These are phyloP conservation scores for Lottia scabra DNA, from an alignment of 2,888 invertebrate genomes.

Conservation along the genomic window DNA sequence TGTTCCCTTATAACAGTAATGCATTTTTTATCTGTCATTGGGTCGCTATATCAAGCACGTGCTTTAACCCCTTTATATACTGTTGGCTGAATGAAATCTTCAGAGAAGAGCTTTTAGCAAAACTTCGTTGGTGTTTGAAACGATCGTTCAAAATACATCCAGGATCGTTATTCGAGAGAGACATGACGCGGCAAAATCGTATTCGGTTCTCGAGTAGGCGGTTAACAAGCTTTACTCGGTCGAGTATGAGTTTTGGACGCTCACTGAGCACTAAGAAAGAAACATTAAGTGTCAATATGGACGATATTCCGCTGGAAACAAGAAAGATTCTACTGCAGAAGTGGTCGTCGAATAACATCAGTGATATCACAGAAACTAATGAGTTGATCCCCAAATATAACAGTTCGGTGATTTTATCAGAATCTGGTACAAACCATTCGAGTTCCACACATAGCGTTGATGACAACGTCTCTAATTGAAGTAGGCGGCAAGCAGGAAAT, in stretches of 20 bases:
- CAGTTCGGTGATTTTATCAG: not conserved
- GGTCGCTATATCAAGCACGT: constrained; percentile 71
- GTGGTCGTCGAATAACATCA: not conserved
- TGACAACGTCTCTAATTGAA: not conserved
- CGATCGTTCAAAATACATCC: constrained; percentile 14
- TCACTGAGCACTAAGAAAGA: not conserved
- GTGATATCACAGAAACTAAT: not conserved
- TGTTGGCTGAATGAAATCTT: constrained; percentile 71
- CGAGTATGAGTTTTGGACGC: not conserved
- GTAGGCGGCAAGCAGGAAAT: no score
- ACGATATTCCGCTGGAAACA: not conserved
- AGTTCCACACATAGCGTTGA: not conserved
- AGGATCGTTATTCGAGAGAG: not conserved
- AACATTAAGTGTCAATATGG: not conserved
- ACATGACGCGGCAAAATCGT: not conserved
- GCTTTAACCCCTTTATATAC: constrained; percentile 72
- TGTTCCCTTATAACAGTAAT: constrained; percentile 64
- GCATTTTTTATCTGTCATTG: constrained; percentile 70
- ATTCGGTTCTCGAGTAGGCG: not conserved
- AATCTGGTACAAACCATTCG: not conserved
- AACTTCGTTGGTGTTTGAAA: constrained; percentile 57
- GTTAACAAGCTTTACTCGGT: not conserved
- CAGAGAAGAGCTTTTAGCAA: constrained; percentile 61
- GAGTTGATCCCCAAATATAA: not conserved
- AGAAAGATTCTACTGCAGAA: not conserved